A percentile compares a stretch with the other conserved stretches of the same genome.
phyloP scores from a whole-genome alignment of 2,113 vertebrate genomes.

The Pseudopodoces humilis region DNA sequence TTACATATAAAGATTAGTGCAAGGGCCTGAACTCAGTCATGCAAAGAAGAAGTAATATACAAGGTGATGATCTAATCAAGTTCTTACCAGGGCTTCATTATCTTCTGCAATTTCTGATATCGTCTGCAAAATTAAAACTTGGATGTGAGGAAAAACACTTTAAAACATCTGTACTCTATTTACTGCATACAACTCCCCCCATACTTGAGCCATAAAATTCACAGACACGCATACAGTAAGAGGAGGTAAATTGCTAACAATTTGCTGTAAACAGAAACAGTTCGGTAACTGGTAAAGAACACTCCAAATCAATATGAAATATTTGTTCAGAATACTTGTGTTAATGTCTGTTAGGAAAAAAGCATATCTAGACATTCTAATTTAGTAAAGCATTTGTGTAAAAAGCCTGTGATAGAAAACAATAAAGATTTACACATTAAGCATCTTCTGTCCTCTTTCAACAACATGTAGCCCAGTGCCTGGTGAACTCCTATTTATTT shows the following conservation, averaged over 20 bases:
- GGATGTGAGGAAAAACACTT: slow-evolving; percentile 72
- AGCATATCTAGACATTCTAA: background rate
- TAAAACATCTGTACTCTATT: background rate
- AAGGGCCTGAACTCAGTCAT: slow-evolving; percentile 76
- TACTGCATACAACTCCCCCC: background rate
- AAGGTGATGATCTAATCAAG: slow-evolving; percentile 64
- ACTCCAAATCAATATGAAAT: background rate
- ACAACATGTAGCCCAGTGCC: rapidly evolving
- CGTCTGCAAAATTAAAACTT: slow-evolving; percentile 97
- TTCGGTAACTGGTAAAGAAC: background rate
- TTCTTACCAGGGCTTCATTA: slow-evolving; percentile 99
- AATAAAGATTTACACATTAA: background rate
- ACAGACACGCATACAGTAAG: background rate
- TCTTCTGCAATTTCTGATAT: slow-evolving; percentile 99
- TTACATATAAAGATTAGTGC: slow-evolving; percentile 44
- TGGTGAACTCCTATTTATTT: background rate
- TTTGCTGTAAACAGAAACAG: background rate
- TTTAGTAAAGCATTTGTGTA: background rate
- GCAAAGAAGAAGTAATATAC: slow-evolving; percentile 78
- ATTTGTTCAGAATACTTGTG: background rate
- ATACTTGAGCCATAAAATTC: background rate
- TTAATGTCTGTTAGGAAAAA: background rate
- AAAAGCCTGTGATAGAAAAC: background rate
- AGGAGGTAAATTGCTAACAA: background rate
- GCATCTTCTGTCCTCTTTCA: background rate